Conservation (phyloP, 2,888 invertebrate genomes). For the Pammene aurita region DNA sequence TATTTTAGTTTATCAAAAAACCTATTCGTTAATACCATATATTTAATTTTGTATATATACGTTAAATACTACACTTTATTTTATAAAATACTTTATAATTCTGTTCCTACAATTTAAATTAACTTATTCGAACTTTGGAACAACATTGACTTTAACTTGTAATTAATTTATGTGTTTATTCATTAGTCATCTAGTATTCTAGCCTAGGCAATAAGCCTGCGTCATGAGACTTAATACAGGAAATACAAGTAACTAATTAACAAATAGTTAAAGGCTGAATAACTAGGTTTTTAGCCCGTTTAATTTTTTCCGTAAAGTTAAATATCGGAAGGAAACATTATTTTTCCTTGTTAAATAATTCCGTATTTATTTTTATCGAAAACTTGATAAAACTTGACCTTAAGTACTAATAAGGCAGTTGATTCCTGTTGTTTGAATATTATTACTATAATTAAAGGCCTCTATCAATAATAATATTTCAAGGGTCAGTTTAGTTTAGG, state of each 20-base stretch:
- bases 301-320: conserved; percentile 16
- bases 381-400: background rate
- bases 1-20: no score
- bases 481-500: background rate
- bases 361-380: background rate
- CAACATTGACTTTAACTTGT: conserved; percentile 5
- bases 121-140: conserved; percentile 14
- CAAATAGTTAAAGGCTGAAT: conserved; percentile 27
- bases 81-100: background rate
- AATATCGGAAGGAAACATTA: conserved; percentile 5
- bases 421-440: background rate
- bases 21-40: no score
- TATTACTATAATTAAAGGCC: background rate
- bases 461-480: background rate
- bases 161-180: conserved; percentile 26
- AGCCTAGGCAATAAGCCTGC: conserved; percentile 21
- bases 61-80: no score
- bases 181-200: conserved; percentile 11
- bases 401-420: background rate
- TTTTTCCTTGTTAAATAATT: conserved; percentile 19
- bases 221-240: conserved; percentile 29
- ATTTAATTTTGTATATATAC: no score
- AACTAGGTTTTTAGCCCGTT: conserved; percentile 19
- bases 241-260: conserved; percentile 25
- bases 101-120: background rate